These are phyloP conservation scores for Ips nitidus DNA, from an alignment of 1,140 invertebrate genomes.

Conservation along the genomic window DNA sequence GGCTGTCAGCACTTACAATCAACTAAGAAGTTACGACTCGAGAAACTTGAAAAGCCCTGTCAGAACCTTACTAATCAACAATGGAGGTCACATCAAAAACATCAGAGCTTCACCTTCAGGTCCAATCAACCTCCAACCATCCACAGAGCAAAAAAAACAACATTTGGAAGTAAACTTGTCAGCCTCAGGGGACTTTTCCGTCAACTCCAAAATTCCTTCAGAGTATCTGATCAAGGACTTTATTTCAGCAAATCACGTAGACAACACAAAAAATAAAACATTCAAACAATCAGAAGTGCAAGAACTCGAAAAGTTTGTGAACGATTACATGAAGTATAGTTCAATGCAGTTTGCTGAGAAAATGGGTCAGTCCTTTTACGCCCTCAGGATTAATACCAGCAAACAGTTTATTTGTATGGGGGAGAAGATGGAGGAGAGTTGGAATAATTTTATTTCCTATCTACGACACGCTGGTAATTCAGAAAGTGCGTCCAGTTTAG, in stretches of 20 bases:
- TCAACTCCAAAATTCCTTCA: conserved; percentile 12
- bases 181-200: conserved; percentile 34
- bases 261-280: not conserved
- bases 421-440: conserved; percentile 38
- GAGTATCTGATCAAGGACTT: not conserved
- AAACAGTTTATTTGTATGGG: conserved; percentile 41
- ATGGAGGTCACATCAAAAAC: conserved; percentile 28
- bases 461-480: conserved; percentile 32
- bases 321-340: conserved; percentile 33
- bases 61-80: conserved; percentile 28
- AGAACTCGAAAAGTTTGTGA: conserved; percentile 27
- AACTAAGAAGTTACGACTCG: conserved; percentile 42
- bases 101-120: conserved; percentile 4
- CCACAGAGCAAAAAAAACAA: conserved; percentile 1
- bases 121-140: not conserved
- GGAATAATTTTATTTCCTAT: conserved; percentile 41
- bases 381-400: conserved; percentile 36
- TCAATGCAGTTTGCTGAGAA: conserved; percentile 35
- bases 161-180: conserved; percentile 24
- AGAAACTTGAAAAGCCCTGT: conserved; percentile 36
- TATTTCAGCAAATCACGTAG: not conserved
- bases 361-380: conserved; percentile 38
- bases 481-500: not conserved
- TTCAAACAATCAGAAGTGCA: conserved; percentile 26
- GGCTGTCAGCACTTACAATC: conserved; percentile 39